Evolutionary conservation across 92 coral and sea anemone genomes (phyloP).

Genomic region (Porites cylindrica): DNA sequence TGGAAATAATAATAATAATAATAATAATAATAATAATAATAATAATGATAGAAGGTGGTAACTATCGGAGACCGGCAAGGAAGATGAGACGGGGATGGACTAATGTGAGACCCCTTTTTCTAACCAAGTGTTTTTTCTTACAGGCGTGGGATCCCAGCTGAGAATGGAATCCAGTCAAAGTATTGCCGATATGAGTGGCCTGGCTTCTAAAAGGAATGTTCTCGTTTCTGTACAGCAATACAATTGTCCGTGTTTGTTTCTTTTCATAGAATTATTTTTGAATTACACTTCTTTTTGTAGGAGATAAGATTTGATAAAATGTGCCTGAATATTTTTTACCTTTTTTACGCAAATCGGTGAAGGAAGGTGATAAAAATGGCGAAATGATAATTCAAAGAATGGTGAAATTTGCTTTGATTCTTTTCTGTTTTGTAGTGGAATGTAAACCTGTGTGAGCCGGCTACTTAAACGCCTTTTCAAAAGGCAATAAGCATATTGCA

Average conservation of each 20-base stretch:
- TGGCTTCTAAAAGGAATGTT: conserved; percentile 14
- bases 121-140: not conserved
- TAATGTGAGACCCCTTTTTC: no score
- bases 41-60: no score
- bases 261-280: not conserved
- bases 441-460: no score
- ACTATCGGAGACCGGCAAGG: no score
- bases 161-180: conserved; percentile 83
- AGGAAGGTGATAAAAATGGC: not conserved
- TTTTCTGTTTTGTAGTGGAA: not conserved
- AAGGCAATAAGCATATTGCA: no score
- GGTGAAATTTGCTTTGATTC: not conserved
- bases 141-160: conserved; percentile 98
- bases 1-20: no score
- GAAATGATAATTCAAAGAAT: not conserved
- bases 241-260: not conserved
- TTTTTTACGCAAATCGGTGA: not conserved
- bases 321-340: no score
- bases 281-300: not conserved
- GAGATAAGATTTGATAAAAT: no score
- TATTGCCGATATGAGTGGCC: conserved; percentile 98
- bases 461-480: no score
- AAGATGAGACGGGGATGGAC: no score
- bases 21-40: no score
- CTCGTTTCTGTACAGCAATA: not conserved